Conservation (phyloP, 1,140 invertebrate genomes). For the Pentalonia nigronervosa region DNA sequence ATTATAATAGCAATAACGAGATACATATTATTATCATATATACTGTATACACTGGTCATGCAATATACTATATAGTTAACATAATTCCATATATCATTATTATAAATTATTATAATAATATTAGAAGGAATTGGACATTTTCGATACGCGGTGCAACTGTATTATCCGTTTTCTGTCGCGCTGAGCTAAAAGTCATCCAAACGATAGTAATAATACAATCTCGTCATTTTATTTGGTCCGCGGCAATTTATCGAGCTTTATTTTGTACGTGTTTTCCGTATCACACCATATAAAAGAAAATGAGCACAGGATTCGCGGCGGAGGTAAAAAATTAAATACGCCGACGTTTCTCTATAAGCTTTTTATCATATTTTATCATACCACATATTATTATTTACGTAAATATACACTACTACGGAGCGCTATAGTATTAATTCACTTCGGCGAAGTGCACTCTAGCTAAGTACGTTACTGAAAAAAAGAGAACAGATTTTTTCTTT, state of each 20-base stretch:
- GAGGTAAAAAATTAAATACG: slow-evolving; percentile 44
- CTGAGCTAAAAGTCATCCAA: background rate
- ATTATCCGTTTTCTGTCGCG: background rate
- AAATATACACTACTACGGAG: background rate
- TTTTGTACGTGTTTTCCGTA: background rate
- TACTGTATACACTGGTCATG: background rate
- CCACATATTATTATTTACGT: background rate
- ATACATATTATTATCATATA: background rate
- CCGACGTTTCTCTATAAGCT: background rate
- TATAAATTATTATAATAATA: background rate
- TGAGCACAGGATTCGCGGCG: background rate
- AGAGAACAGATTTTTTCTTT: slow-evolving; percentile 37
- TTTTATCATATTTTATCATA: slow-evolving; percentile 48
- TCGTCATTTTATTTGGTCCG: background rate
- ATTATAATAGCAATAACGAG: too few relatives aligned
- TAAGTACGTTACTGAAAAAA: slow-evolving; percentile 35
- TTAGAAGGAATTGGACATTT: background rate
- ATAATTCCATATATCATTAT: background rate
- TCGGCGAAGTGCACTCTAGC: slow-evolving; percentile 50
- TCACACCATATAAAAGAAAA: background rate
- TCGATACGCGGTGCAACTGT: background rate
- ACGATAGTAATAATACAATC: background rate
- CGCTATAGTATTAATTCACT: slow-evolving; percentile 24
- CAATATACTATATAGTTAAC: background rate
- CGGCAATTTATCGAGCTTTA: background rate